These are phyloP conservation scores for Nylanderia fulva DNA, from an alignment of 1,140 invertebrate species.

Conservation along the genomic window DNA sequence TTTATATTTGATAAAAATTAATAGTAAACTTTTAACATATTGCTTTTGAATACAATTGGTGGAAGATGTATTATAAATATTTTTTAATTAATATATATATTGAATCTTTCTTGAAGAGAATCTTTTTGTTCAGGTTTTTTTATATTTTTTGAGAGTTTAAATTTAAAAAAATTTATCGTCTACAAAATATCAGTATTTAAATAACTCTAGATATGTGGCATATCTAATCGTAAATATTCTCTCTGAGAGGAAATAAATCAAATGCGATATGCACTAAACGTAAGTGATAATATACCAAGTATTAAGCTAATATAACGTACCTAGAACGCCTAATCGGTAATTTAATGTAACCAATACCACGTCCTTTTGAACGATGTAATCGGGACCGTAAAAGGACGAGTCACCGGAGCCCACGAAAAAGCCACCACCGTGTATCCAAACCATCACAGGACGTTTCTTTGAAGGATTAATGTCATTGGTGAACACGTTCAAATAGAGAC, in stretches of 20 bases:
- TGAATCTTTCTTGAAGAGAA: no score
- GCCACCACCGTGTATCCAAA: constrained; percentile 88
- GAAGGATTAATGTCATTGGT: constrained; percentile 84
- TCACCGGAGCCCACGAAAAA: constrained; percentile 85
- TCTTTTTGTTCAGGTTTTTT: no score
- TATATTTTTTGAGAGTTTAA: no score
- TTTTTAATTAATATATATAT: no score
- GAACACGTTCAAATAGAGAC: constrained; percentile 94
- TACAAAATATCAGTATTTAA: no score
- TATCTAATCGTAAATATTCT: neutral
- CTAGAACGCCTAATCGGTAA: constrained; percentile 86
- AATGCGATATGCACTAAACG: neutral
- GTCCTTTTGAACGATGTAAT: constrained; percentile 86
- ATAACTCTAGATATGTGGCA: no score
- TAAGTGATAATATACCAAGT: neutral
- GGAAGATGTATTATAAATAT: no score
- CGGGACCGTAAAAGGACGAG: constrained; percentile 80
- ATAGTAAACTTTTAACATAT: no score
- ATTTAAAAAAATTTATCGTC: no score
- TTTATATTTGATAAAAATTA: no score
- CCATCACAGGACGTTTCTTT: constrained; percentile 81
- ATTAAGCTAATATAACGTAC: constrained; percentile 72
- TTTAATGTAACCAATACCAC: constrained; percentile 87
- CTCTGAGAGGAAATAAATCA: neutral
- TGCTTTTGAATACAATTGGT: no score